Base-by-base conservation (phyloP, 2,888 invertebrate genomes). In the Lycocerus yunnanus region DNA sequence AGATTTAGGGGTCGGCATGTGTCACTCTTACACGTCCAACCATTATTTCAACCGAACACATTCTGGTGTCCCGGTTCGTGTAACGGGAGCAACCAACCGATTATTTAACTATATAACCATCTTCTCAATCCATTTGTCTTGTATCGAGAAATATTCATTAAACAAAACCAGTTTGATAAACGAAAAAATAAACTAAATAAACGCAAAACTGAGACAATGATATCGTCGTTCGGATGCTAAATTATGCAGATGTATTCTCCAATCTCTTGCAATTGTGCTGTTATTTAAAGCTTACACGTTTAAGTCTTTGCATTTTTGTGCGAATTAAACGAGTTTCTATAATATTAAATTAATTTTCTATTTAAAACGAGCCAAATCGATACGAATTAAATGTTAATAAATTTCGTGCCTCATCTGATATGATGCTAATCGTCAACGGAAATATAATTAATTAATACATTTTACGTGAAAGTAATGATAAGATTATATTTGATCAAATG, bases 261-360 rank as follows among this genome's bases (percentile, higher is more conserved):
- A 85, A 86, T 86, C 85, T 85, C 86, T 81, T 85, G 86, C 86
- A 86, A 86, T 86, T 86, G 86, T 86, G 83, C 84, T 85, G 86
- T 86, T 85, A 86, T 86, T 86, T 86, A 86, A 86, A 83, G 83
- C 82, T 83, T 66, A 83, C 85, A 84, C 80, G 84, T 84, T 84
- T 83, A 82, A 83, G 81, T 18, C 82, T 83, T 80, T 80, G 84
- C 83, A 85, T 85, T 85, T 85, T 85, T 85, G 82, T 80, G 80
- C 81, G 84, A 84, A 84, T 85, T 83, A 85, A 86, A 85, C 85
- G 84, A 84, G 83, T 81, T 81, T 74, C 84, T 8, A 43, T n/a
- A n/a, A n/a, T 84, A 85, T 85, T 85, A 85, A 85, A 85, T 86
- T 86, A 86, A 85, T 83, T 80, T 82, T 79, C 80, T 81, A 78